phyloP scores from a whole-genome alignment of 2,113 vertebrate genomes.

The Turdus rufiventris region DNA sequence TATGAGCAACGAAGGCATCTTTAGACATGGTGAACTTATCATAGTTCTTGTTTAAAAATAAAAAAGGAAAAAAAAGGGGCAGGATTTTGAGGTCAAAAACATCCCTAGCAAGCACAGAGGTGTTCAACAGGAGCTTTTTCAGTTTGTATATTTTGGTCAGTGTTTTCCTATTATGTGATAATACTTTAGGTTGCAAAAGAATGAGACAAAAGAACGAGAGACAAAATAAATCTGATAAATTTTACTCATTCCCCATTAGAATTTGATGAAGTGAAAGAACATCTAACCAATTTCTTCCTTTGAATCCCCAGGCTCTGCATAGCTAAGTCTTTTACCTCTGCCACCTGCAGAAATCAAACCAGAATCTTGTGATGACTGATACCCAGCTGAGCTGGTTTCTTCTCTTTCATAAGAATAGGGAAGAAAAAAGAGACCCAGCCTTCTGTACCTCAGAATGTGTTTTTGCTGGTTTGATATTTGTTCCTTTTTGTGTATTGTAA shows the following conservation, averaged over 20 bases:
- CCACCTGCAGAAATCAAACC: slow-evolving; percentile 36
- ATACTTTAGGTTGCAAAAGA: background rate
- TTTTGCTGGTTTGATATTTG: slow-evolving; percentile 13
- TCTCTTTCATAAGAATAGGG: background rate
- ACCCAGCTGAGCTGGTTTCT: background rate
- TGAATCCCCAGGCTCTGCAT: background rate
- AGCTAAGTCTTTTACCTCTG: background rate
- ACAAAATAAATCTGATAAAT: background rate
- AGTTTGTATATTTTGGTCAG: background rate
- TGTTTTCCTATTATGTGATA: background rate
- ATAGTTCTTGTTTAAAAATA: background rate
- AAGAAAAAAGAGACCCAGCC: background rate
- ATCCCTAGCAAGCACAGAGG: background rate
- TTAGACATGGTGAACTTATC: background rate
- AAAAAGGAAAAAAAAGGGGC: background rate
- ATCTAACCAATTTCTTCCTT: slow-evolving; percentile 22
- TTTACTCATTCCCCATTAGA: background rate
- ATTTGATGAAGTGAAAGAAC: background rate
- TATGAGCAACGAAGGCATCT: background rate
- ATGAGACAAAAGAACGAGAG: background rate
- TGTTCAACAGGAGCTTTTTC: background rate
- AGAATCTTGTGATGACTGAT: background rate
- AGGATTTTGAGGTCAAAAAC: background rate
- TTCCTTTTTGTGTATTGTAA: background rate
- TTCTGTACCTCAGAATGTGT: background rate